Percentiles rank a stretch among this genome's conserved stretches.
Conservation (phyloP, 1,140 invertebrate genomes). For the Leptinotarsa lineolata region DNA sequence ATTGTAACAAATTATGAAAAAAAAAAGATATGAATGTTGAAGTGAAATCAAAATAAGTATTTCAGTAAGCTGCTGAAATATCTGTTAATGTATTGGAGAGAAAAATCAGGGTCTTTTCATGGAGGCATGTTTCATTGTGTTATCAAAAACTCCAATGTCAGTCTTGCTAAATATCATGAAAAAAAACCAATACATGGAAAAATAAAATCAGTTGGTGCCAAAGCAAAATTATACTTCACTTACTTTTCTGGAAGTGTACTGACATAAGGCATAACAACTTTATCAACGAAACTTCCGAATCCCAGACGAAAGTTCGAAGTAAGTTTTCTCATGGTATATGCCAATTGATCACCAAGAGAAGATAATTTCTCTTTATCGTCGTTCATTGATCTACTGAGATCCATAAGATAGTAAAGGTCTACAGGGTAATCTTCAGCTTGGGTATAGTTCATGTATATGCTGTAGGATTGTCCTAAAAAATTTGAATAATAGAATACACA, state of each 20-base stretch:
- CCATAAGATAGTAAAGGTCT: constrained; percentile 88
- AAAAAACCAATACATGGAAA: not conserved
- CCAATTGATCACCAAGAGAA: constrained; percentile 67
- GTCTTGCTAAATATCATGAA: not conserved
- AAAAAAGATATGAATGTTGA: too few relatives aligned
- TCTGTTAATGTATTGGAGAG: too few relatives aligned
- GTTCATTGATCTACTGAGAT: constrained; percentile 80
- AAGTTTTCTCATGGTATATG: constrained; percentile 71
- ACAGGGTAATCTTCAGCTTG: constrained; percentile 81
- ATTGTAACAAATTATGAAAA: too few relatives aligned
- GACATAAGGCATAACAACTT: constrained; percentile 81
- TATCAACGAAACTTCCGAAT: constrained; percentile 90
- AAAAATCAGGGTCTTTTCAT: too few relatives aligned
- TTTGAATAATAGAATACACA: too few relatives aligned
- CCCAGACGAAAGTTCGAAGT: constrained; percentile 82
- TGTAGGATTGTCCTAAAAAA: constrained; percentile 39
- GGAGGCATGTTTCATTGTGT: too few relatives aligned
- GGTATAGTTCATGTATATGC: constrained; percentile 42
- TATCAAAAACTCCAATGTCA: too few relatives aligned
- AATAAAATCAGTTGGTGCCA: constrained; percentile 11
- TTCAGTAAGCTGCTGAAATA: too few relatives aligned
- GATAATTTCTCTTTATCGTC: constrained; percentile 71
- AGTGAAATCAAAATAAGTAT: too few relatives aligned
- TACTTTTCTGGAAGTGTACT: constrained; percentile 63
- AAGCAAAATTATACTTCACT: constrained; percentile 44